Evolutionary conservation across 2,113 vertebrate species (phyloP), one percentile per base, ranked within the genome.

Genomic region (Numenius arquata): DNA sequence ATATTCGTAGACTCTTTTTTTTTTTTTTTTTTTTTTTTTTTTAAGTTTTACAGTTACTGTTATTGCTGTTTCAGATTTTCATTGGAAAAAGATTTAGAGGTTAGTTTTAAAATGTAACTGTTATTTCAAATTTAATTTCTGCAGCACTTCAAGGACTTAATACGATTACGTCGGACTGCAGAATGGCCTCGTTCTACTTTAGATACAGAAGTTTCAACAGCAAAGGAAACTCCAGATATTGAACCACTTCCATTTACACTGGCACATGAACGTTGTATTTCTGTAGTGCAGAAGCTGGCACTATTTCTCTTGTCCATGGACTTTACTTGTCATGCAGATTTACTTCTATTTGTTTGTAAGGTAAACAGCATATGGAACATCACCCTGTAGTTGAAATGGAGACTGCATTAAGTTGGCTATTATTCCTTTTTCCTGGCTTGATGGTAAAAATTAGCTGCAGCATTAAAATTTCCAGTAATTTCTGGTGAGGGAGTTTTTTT

Each of bases 301-400:
- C 98, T 99, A 30, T 99, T 99, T 95, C 99, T 99, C 12, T 98
- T 99, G 45, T 99, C 99, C 68, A 99, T 99, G 99, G 99, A 99
- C 97, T 99, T 99, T 84, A 99, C 99, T 88, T 99, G 99, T 94
- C 99, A 99, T 67, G 99, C 99, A 26, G 99, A 99, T 98, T 98
- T 99, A 72, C 98, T 99, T 92, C 97, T 99, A 9, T 99, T 99
- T 92, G 99, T 99, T 94, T 99, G 99, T 98, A 99, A 99, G 99
- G 99, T 99, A 97, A 96, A 91, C 40, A 45, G 30, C 63, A 55
- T 76, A 19, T 23, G 22, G 6, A 85, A 5, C 8, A 36, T 78
- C 8, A 19, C 8, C 73, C 4, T 50, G 6, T 65, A 55, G n/a
- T 43, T 90, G 53, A 67, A 58, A 4, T 53, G 30, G 41, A 50